phyloP scores from a whole-genome alignment of 2,888 invertebrate species.

The Amblyjoppa fuscipennis region DNA sequence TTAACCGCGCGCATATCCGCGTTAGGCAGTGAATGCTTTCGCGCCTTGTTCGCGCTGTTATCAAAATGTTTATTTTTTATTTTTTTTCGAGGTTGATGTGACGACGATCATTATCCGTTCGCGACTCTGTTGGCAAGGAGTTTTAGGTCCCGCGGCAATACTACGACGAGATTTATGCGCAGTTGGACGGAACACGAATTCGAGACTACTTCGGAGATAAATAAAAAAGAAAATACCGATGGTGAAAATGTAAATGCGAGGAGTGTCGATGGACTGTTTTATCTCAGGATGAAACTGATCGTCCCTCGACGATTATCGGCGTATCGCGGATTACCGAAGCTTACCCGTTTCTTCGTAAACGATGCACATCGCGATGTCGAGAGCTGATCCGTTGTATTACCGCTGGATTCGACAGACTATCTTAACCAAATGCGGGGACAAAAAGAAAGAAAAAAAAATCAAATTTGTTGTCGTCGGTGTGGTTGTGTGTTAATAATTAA shows the following conservation, averaged over 20 bases:
- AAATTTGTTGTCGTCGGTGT: conserved; percentile 35
- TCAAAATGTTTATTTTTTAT: not conserved
- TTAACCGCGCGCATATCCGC: not conserved
- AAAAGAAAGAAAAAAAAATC: conserved; percentile 9
- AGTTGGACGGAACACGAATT: conserved; percentile 23
- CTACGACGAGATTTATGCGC: not conserved
- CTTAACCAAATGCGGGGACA: not conserved
- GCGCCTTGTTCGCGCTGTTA: not conserved
- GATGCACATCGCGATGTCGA: not conserved
- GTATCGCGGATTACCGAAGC: not conserved
- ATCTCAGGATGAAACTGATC: not conserved
- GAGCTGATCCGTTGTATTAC: not conserved
- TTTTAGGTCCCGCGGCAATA: conserved; percentile 16
- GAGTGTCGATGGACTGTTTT: not conserved
- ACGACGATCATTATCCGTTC: not conserved
- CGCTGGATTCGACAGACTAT: conserved; percentile 6
- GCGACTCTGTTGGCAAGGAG: conserved; percentile 20
- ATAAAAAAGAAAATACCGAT: not conserved
- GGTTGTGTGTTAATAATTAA: conserved; percentile 66
- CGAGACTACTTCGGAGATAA: conserved; percentile 17
- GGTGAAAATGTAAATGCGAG: not conserved
- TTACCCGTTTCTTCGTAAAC: not conserved
- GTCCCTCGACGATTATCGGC: not conserved
- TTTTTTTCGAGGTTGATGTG: not conserved
- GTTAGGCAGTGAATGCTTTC: not conserved